phyloP scores from a whole-genome alignment of 2,797 vertebrate species.

The Hippopotamyrus pictus region DNA sequence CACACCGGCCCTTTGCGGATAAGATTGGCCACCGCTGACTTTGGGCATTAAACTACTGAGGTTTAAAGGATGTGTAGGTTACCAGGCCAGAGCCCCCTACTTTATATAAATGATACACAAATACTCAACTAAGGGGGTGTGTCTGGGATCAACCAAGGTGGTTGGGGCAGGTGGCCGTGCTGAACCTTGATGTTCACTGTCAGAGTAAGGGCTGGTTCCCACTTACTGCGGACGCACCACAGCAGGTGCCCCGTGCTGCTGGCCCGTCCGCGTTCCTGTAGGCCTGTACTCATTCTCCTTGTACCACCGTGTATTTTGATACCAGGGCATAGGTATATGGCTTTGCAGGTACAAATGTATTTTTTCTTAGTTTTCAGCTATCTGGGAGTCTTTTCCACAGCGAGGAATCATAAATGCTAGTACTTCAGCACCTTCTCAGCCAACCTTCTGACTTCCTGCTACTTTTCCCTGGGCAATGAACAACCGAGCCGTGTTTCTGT shows the following conservation, averaged over 20 bases:
- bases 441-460: not conserved
- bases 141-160: not conserved
- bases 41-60: not conserved
- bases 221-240: not conserved
- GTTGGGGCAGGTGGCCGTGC: not conserved
- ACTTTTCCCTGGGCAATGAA: not conserved
- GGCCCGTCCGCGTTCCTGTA: not conserved
- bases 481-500: not conserved
- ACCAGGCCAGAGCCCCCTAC: not conserved
- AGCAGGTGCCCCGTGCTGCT: not conserved
- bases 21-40: no score
- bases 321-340: not conserved
- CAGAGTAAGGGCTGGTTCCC: not conserved
- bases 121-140: not conserved
- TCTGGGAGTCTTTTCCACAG: not conserved
- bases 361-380: not conserved
- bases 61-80: not conserved
- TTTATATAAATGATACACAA: not conserved
- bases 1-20: no score
- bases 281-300: not conserved
- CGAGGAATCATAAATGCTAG: not conserved
- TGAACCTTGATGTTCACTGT: not conserved
- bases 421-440: not conserved
- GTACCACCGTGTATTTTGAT: not conserved
- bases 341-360: not conserved